A percentile compares a stretch with the other conserved stretches of the same genome.
These are phyloP conservation scores for Paracentrotus lividus DNA, from an alignment of 53 echinoderm and acorn worm genomes.

Conservation along the genomic window DNA sequence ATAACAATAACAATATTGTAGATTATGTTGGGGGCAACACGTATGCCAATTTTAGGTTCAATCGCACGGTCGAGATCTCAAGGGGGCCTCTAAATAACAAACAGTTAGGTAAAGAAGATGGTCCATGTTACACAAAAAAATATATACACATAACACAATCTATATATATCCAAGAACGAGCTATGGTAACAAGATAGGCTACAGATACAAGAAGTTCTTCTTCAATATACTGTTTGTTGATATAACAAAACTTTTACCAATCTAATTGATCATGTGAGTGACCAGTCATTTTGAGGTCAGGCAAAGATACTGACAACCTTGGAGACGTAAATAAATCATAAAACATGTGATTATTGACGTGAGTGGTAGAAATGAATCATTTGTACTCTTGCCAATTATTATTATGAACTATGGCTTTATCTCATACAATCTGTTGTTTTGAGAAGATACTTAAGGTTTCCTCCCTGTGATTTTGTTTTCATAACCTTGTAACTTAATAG, in stretches of 20 bases:
- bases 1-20: too few relatives aligned
- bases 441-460: not conserved
- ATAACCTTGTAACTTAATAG: not conserved
- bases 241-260: not conserved
- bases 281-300: not conserved
- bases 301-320: not conserved
- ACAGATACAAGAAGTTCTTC: too few relatives aligned
- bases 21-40: too few relatives aligned
- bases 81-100: too few relatives aligned
- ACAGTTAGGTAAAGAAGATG: too few relatives aligned
- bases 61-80: too few relatives aligned
- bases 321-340: not conserved
- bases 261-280: not conserved
- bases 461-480: not conserved
- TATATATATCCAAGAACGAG: too few relatives aligned
- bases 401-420: not conserved
- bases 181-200: too few relatives aligned
- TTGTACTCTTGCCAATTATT: not conserved
- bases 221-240: not conserved
- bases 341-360: not conserved
- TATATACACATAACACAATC: too few relatives aligned
- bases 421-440: not conserved
- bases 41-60: too few relatives aligned
- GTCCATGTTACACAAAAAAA: too few relatives aligned
- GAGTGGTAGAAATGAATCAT: slow-evolving; percentile 6